Conservation (phyloP, 1,140 invertebrate species). For the Drosophila dunni region DNA sequence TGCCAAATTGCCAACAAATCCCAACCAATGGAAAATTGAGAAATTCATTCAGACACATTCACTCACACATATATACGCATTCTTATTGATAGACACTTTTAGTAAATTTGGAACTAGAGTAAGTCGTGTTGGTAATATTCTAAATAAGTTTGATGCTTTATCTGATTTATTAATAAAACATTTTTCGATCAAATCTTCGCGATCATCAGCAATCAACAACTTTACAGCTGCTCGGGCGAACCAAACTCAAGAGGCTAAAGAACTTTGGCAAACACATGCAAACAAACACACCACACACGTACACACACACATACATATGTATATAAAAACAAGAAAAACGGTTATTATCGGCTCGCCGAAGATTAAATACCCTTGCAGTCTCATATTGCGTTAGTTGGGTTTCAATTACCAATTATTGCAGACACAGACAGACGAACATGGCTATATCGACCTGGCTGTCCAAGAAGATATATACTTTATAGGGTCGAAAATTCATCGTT, state of each 20-base stretch:
- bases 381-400: too few species aligned
- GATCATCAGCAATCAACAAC: conserved; percentile 26
- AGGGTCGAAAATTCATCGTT: too few species aligned
- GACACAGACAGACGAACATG: too few species aligned
- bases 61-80: neutral
- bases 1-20: conserved; percentile 29
- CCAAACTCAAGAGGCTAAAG: conserved; percentile 45
- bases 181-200: neutral
- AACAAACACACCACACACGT: neutral
- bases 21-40: conserved; percentile 7
- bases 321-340: too few species aligned
- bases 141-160: too few species aligned
- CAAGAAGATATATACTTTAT: too few species aligned
- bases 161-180: too few species aligned
- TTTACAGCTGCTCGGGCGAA: conserved; percentile 45
- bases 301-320: neutral
- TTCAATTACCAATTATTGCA: too few species aligned
- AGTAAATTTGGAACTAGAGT: neutral
- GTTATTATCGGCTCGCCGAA: too few species aligned
- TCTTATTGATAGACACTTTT: conserved; percentile 1
- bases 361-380: too few species aligned
- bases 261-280: conserved; percentile 46
- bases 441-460: too few species aligned
- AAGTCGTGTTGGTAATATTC: neutral
- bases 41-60: conserved; percentile 21